Conservation (phyloP, 2,113 vertebrate genomes). For the Burhinus oedicnemus region DNA sequence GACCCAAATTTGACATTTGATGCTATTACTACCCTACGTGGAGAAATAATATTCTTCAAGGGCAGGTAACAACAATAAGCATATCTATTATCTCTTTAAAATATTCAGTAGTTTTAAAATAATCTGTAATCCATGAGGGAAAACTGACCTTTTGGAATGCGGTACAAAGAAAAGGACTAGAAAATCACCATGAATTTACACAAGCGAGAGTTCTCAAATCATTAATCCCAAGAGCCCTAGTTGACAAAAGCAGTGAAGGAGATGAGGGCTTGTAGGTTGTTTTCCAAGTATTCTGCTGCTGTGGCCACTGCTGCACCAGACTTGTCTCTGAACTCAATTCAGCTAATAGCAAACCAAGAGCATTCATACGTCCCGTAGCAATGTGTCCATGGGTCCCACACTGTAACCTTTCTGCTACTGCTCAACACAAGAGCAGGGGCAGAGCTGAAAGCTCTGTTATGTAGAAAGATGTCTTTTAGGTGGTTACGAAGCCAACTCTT, state of each 20-base stretch:
- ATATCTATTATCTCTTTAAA: not conserved
- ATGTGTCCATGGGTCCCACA: not conserved
- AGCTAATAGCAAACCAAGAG: not conserved
- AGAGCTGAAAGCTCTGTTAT: not conserved
- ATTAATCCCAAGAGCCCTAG: not conserved
- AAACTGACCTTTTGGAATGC: not conserved
- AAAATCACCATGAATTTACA: not conserved
- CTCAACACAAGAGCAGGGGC: not conserved
- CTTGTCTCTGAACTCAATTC: rapidly evolving
- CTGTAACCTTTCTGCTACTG: not conserved
- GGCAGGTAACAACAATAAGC: constrained; percentile 75
- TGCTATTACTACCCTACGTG: constrained; percentile 82
- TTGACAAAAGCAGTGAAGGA: not conserved
- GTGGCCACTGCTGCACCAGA: not conserved
- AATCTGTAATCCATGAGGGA: not conserved
- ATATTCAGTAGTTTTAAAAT: not conserved
- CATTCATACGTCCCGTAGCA: no score
- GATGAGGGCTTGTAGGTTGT: not conserved
- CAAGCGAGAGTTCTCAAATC: not conserved
- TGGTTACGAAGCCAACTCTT: not conserved
- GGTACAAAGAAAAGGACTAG: not conserved
- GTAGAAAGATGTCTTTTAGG: not conserved
- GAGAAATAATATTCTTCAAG: constrained; percentile 91
- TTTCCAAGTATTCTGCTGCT: not conserved
- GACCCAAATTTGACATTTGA: constrained; percentile 84